These are phyloP conservation scores for Phylloscopus collybita DNA, from an alignment of 2,797 vertebrate genomes.

Conservation along the genomic window DNA sequence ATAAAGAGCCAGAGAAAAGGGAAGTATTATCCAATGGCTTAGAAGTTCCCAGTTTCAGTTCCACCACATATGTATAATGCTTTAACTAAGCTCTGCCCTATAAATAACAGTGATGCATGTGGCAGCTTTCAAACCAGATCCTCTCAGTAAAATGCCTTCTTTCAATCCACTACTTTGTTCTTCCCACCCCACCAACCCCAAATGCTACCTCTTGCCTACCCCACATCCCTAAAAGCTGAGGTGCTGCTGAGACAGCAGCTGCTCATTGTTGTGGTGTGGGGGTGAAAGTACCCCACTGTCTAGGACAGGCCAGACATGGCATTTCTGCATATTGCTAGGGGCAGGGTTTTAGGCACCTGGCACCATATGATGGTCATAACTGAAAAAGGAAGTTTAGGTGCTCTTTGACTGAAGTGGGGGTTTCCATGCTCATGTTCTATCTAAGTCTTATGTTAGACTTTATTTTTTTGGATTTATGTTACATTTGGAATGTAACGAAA, in stretches of 20 bases:
- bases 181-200: neutral
- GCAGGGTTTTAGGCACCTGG: neutral
- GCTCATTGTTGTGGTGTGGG: neutral
- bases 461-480: neutral
- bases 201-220: neutral
- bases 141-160: neutral
- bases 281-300: rapidly evolving
- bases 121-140: neutral
- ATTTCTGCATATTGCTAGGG: neutral
- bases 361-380: neutral
- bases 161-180: neutral
- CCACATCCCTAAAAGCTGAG: neutral
- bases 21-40: rapidly evolving
- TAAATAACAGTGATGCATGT: neutral
- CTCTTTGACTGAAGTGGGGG: neutral
- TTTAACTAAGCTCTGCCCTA: neutral
- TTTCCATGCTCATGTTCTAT: neutral
- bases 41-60: neutral
- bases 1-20: neutral
- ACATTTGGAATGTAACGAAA: neutral
- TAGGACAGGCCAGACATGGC: neutral
- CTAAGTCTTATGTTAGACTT: neutral
- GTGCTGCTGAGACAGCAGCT: neutral
- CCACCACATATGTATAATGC: rapidly evolving
- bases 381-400: neutral